Conservation (phyloP, 2,113 vertebrate species). For the Phrynosoma blainvillii region DNA sequence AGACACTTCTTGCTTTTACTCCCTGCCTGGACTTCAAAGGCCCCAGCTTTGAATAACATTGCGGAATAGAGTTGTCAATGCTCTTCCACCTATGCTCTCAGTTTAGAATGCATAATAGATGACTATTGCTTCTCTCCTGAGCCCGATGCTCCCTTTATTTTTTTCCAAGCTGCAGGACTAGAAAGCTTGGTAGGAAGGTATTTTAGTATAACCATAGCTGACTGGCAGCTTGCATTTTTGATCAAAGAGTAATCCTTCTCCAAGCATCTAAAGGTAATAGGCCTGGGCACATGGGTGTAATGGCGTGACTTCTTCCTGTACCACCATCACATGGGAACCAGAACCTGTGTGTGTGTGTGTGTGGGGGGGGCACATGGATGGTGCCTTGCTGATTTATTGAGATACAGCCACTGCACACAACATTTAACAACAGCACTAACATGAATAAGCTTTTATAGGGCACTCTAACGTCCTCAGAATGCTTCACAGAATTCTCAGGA, state of each 20-base stretch:
- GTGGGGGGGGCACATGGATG: too few relatives aligned
- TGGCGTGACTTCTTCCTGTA: neutral
- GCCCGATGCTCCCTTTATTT: neutral
- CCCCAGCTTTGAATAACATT: neutral
- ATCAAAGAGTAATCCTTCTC: neutral
- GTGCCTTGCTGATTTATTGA: too few relatives aligned
- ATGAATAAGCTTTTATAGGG: too few relatives aligned
- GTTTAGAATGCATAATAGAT: neutral
- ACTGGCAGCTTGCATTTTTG: neutral
- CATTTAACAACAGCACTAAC: too few relatives aligned
- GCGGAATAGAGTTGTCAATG: constrained; percentile 16
- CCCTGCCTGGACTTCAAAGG: constrained; percentile 25
- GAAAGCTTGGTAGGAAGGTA: neutral
- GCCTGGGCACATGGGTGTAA: neutral
- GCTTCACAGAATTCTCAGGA: too few relatives aligned
- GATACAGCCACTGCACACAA: too few relatives aligned
- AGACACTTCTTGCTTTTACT: constrained; percentile 17
- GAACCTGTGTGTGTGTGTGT: too few relatives aligned
- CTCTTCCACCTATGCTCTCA: neutral
- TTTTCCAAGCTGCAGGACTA: neutral
- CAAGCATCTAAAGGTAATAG: neutral
- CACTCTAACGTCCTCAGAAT: neutral
- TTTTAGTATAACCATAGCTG: neutral
- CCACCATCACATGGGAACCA: too few relatives aligned
- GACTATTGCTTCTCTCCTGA: neutral